These are phyloP conservation scores for Crypturellus undulatus DNA, from an alignment of 2,113 vertebrate species.

Conservation along the genomic window DNA sequence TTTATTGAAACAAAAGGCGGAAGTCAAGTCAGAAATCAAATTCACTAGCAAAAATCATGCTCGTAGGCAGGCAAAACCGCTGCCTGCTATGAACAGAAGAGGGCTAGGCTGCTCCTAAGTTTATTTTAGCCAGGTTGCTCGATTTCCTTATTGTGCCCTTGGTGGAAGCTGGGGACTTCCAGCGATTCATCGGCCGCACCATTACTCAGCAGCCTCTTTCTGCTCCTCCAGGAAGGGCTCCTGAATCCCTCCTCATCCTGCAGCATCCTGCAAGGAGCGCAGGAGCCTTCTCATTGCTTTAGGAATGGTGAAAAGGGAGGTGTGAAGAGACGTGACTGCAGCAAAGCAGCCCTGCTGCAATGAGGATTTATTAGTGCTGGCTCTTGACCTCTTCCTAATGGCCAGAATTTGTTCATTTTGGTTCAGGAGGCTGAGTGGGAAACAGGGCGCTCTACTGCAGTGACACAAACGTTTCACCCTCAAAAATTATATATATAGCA, in stretches of 20 bases:
- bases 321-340: background rate
- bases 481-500: background rate
- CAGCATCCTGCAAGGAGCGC: fast-evolving
- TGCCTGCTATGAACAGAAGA: background rate
- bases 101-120: background rate
- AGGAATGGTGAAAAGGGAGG: background rate
- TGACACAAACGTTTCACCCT: background rate
- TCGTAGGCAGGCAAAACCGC: background rate
- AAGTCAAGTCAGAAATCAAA: background rate
- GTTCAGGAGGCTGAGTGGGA: fast-evolving
- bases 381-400: background rate
- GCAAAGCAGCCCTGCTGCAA: background rate
- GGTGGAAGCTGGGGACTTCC: background rate
- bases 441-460: background rate
- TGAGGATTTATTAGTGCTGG: background rate
- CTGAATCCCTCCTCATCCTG: background rate
- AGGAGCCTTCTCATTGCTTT: background rate
- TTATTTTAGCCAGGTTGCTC: background rate
- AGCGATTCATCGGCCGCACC: background rate
- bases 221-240: background rate
- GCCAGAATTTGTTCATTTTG: fast-evolving
- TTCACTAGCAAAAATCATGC: background rate
- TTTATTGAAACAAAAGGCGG: background rate
- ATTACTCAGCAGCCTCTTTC: background rate
- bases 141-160: background rate